Conservation (phyloP, 2,888 invertebrate genomes). For the Atherix ibis region DNA sequence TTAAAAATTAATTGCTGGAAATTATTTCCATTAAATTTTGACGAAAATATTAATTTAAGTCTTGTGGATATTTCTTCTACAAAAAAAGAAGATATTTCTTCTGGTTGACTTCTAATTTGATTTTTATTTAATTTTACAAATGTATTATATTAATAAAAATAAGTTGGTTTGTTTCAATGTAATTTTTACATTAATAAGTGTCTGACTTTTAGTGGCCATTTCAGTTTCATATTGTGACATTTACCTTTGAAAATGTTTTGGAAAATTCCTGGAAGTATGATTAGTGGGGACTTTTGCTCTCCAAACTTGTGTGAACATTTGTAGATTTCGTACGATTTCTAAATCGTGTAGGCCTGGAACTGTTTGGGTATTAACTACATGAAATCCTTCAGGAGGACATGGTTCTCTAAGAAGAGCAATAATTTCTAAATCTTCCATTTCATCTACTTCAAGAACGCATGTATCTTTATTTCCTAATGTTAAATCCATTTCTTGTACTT, state of each 20-base stretch:
- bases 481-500: slow-evolving; percentile 47
- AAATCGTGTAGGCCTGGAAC: slow-evolving; percentile 55
- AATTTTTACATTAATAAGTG: no score
- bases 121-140: no score
- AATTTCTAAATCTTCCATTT: slow-evolving; percentile 65
- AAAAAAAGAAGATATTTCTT: no score
- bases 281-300: slow-evolving; percentile 41
- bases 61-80: no score
- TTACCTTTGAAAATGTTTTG: slow-evolving; percentile 37
- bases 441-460: slow-evolving; percentile 69
- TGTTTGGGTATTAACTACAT: slow-evolving; percentile 61
- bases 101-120: no score
- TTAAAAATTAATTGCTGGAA: neutral
- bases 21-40: slow-evolving; percentile 2
- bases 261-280: slow-evolving; percentile 37
- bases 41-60: no score
- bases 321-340: slow-evolving; percentile 51
- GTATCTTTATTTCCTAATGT: slow-evolving; percentile 62
- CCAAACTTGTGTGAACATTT: slow-evolving; percentile 79
- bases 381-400: slow-evolving; percentile 57
- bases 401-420: slow-evolving; percentile 58
- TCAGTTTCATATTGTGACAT: no score
- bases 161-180: no score
- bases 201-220: no score
- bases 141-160: no score